Base-by-base conservation (phyloP, 2,888 invertebrate genomes). In the Hoplodrina ambigua region DNA sequence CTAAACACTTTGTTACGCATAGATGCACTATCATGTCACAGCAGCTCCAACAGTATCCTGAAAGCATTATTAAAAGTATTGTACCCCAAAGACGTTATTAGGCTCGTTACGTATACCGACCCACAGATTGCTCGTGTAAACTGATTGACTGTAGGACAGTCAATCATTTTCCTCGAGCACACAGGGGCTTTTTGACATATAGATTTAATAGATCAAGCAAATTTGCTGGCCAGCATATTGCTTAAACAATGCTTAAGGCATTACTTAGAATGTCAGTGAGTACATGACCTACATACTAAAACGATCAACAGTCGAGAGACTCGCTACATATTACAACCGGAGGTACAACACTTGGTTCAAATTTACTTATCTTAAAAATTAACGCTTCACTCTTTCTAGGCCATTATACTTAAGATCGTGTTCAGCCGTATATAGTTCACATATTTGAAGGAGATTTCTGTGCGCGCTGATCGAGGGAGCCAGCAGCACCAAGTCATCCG, bases 201-300 rank as follows among this genome's bases (percentile, higher is more conserved):
- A 11, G 4, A 25, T 44, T 13, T 25, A 25, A 11, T 52, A 46
- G 17, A 73, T 37, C 52, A 20, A 33, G 50, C 15, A 17, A 72
- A 20, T 20, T 17, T 33, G 33, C 25, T 6, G 53, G 19, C 15
- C 33, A 53, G 53, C 33, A 20, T 53, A 46, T 53, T 30, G 25
- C 33, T 69, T 46, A 17, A n/a, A 46, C 11, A 41, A 41, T 49
- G 7, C 3, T 17, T 17, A 64, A 66, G 15, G 33, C 33, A 50
- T 33, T 25, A 1, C 2, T 25, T 49, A 33, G 20, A 33, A n/a
- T 44, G 11, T 44, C 50, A 44, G 44, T 75, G 71, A 55, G 67
- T 50, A 55, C 13, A 1, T 33, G 37, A 20, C 11, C 13, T 41
- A 30, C 13, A 63, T 73, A 54, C 8, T 73, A 74, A 55, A 33